Percentiles rank a stretch among this genome's conserved stretches.
These are phyloP conservation scores for Myopa tessellatipennis DNA, from an alignment of 2,888 invertebrate genomes.

Conservation along the genomic window DNA sequence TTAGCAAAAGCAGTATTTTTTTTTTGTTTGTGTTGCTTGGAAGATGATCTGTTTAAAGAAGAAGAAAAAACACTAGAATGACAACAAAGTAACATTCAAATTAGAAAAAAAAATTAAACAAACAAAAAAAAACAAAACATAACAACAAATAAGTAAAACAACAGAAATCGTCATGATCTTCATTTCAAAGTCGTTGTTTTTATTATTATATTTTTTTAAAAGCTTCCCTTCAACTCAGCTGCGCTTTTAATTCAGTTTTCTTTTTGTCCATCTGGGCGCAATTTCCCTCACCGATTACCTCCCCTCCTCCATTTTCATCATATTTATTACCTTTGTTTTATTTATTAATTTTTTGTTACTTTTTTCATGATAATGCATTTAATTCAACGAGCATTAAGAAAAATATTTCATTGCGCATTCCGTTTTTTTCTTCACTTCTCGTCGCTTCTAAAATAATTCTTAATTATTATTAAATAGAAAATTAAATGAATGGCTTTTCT, in stretches of 20 bases:
- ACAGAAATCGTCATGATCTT: slow-evolving; percentile 30
- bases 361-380: slow-evolving; percentile 42
- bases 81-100: neutral
- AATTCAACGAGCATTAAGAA: slow-evolving; percentile 41
- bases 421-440: neutral
- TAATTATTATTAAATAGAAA: neutral
- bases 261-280: too few relatives aligned
- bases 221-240: too few relatives aligned
- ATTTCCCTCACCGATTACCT: too few relatives aligned
- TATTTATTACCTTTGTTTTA: neutral
- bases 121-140: slow-evolving; percentile 12
- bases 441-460: slow-evolving; percentile 27
- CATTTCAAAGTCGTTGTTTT: slow-evolving; percentile 33
- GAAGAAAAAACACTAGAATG: neutral
- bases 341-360: slow-evolving; percentile 4
- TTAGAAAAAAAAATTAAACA: neutral
- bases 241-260: too few relatives aligned
- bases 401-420: slow-evolving; percentile 25
- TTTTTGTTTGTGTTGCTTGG: neutral
- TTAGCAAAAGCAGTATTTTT: neutral
- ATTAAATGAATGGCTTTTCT: neutral
- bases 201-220: neutral
- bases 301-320: neutral
- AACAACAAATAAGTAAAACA: neutral
- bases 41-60: slow-evolving; percentile 25